Base-by-base conservation (phyloP, 2,797 vertebrate genomes). In the Melanotaenia pygmaea region DNA sequence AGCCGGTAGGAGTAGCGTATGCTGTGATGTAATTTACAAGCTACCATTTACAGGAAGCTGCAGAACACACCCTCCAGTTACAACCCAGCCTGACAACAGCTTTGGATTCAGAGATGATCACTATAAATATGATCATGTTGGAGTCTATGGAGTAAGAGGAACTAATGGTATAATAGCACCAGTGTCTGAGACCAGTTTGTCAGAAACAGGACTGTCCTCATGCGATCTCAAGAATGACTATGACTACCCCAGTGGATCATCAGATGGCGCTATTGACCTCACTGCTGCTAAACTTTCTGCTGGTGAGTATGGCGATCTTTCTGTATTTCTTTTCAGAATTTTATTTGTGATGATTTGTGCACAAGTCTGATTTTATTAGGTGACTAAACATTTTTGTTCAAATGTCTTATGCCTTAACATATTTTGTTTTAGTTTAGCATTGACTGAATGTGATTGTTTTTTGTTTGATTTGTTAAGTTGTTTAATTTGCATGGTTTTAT, bases 21-120 rank as follows among this genome's bases (percentile, higher is more conserved):
- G 98, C 87, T 99, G 98, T 91, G 98, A 99, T 91, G 90, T 99
- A 67, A 97, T 99, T 87, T 99, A 99, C 87, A 98, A 95, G 83
- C 90, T 99, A 62, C 98, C 98, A 37, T 99, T 99, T 88, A 96
- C 97, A 72, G 96, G 96, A 87, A 98, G 95, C 85, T 99, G 98
- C 81, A 96, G 96, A 77, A 94, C 95, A 83, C 96, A 96, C 70
- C 95, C 96, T 30, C 95, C 97, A 1, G 90, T 96, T 77, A 94
- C 95, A 56, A 94, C 92, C n/a, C 95, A 98, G 85, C 97, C 96
- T 18, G 97, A 99, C 84, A 96, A 96, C 84, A 95, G 93, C 37
- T 96, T 96, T 88, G 95, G 94, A 72, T 96, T 96, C 70, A 95
- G 93, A 88, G 96, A 98, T 91, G 96, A 96, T 85, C 95, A 96